These are phyloP conservation scores for Phycodurus eques DNA, from an alignment of 2,113 vertebrate species.

Conservation along the genomic window DNA sequence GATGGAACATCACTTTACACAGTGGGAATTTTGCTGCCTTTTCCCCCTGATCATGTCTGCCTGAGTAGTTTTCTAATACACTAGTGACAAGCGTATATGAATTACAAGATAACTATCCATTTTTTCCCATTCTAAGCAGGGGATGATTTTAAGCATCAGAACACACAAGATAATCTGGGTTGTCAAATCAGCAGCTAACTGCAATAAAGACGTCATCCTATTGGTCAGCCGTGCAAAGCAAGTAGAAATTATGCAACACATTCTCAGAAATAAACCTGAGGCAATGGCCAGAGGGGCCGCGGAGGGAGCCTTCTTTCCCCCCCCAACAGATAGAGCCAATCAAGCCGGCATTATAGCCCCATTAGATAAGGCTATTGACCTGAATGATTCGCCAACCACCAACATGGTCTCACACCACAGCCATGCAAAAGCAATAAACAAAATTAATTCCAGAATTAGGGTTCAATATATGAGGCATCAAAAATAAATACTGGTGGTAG, in stretches of 20 bases:
- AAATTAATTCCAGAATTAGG: slow-evolving; percentile 40
- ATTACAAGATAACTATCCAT: slow-evolving; percentile 21
- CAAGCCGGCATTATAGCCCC: slow-evolving; percentile 52
- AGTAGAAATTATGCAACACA: slow-evolving; percentile 62
- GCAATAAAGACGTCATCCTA: slow-evolving; percentile 45
- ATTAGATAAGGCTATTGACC: slow-evolving; percentile 63
- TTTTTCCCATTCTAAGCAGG: slow-evolving; percentile 23
- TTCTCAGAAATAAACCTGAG: slow-evolving; percentile 57
- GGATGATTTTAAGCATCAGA: slow-evolving; percentile 29
- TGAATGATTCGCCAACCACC: slow-evolving; percentile 46
- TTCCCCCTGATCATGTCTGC: slow-evolving; percentile 6
- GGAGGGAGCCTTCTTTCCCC: slow-evolving; percentile 38
- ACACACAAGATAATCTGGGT: slow-evolving; percentile 32
- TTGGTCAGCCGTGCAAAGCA: slow-evolving; percentile 57
- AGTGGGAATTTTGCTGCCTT: slow-evolving; percentile 10
- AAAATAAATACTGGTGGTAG: slow-evolving; percentile 44
- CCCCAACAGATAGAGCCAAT: slow-evolving; percentile 59
- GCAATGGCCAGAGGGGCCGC: slow-evolving; percentile 61
- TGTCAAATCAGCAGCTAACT: slow-evolving; percentile 28
- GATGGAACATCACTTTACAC: slow-evolving; percentile 27
- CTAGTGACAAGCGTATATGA: slow-evolving; percentile 14
- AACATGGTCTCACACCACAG: slow-evolving; percentile 40
- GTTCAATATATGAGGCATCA: slow-evolving; percentile 49
- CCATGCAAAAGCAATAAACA: slow-evolving; percentile 39
- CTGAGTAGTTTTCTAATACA: slow-evolving; percentile 18